Evolutionary conservation across 1,140 invertebrate genomes (phyloP).

Genomic region (Polypedilum vanderplanki): DNA sequence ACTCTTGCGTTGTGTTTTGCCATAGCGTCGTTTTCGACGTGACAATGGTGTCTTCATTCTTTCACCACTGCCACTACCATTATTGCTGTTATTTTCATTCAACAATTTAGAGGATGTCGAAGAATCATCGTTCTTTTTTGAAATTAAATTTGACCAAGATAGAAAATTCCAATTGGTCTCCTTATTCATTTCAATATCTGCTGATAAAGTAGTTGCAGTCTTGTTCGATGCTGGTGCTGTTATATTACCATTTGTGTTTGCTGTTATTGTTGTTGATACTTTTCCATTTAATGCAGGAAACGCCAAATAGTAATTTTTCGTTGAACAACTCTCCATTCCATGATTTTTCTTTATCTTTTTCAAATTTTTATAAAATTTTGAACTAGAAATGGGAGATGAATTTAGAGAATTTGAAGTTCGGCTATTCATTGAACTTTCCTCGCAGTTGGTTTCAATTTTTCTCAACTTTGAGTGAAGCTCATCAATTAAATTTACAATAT

Average conservation of each 20-base stretch:
- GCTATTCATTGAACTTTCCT: slow-evolving; percentile 13
- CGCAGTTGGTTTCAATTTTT: not conserved
- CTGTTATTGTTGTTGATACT: not conserved
- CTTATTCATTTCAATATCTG: not conserved
- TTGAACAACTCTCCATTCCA: slow-evolving; percentile 35
- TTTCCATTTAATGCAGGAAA: slow-evolving; percentile 33
- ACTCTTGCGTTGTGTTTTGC: not conserved
- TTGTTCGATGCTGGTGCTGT: not conserved
- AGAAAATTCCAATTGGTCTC: not conserved
- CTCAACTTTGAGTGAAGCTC: slow-evolving; percentile 38
- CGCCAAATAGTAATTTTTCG: slow-evolving; percentile 33
- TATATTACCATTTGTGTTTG: not conserved
- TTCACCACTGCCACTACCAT: not conserved
- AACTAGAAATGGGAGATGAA: not conserved
- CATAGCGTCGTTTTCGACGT: not conserved
- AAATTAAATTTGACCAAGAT: not conserved
- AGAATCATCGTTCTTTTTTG: not conserved
- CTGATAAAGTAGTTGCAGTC: not conserved
- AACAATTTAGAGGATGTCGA: not conserved
- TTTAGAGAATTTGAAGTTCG: slow-evolving; percentile 3
- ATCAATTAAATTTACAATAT: slow-evolving; percentile 47
- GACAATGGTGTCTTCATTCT: not conserved
- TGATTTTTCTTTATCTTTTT: slow-evolving; percentile 45
- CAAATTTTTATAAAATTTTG: slow-evolving; percentile 33
- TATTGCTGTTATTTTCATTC: not conserved